Evolutionary conservation across 2,113 vertebrate species (phyloP).

Genomic region (Hippopotamus amphibius): DNA sequence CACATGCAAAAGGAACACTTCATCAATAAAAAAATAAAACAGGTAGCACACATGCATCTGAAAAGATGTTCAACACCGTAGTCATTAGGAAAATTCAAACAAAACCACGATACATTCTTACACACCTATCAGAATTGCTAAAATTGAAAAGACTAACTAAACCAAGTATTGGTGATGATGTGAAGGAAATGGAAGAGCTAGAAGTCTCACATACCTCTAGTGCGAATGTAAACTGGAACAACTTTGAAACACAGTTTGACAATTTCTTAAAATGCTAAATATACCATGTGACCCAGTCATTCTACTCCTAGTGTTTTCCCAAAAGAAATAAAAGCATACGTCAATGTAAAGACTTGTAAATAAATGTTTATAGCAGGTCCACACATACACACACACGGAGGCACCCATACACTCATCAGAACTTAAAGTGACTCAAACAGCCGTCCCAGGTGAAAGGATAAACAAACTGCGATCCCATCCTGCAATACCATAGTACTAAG

Average conservation of each 20-base stretch:
- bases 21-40: background rate
- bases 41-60: background rate
- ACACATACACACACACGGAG: background rate
- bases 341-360: background rate
- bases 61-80: background rate
- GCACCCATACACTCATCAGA: background rate
- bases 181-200: background rate
- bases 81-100: background rate
- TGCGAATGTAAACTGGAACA: background rate
- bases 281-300: background rate
- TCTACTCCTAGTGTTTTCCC: background rate
- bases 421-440: background rate
- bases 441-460: background rate
- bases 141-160: background rate
- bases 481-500: background rate
- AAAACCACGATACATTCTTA: background rate
- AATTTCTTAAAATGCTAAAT: background rate
- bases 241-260: background rate
- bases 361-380: background rate
- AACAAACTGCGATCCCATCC: background rate
- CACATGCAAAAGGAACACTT: background rate
- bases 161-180: background rate
- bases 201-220: background rate
- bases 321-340: background rate
- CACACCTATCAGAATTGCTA: background rate